phyloP scores from a whole-genome alignment of 2,888 invertebrate genomes.

The Matsumyia berberina region DNA sequence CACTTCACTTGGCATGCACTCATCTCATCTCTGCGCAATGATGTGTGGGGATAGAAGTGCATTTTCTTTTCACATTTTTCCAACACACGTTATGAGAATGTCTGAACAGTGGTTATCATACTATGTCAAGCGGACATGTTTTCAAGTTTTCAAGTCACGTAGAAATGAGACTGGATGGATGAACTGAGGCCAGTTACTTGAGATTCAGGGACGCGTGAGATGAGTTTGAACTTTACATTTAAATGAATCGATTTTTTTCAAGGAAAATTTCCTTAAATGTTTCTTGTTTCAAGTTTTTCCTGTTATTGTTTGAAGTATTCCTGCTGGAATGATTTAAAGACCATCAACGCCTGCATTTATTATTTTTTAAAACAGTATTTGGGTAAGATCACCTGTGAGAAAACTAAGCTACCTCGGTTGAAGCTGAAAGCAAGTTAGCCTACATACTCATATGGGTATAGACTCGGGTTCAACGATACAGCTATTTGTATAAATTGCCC shows the following conservation, averaged over 20 bases:
- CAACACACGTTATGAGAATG: constrained; percentile 5
- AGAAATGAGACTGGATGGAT: constrained; percentile 12
- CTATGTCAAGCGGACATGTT: background rate
- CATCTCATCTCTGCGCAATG: background rate
- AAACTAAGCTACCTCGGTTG: too few relatives aligned
- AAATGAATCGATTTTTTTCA: background rate
- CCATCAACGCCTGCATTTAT: too few relatives aligned
- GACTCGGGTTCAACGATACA: too few relatives aligned
- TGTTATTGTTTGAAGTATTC: too few relatives aligned
- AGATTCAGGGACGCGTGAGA: background rate
- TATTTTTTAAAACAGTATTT: too few relatives aligned
- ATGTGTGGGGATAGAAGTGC: constrained; percentile 26
- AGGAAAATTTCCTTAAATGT: too few relatives aligned
- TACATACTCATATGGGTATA: too few relatives aligned
- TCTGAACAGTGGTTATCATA: background rate
- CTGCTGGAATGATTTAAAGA: too few relatives aligned
- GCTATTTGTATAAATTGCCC: too few relatives aligned
- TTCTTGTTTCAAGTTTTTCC: too few relatives aligned
- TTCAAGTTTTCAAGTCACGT: constrained; percentile 41
- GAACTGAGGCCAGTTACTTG: background rate
- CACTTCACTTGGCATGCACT: background rate
- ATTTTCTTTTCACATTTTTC: constrained; percentile 10
- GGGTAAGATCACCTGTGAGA: too few relatives aligned
- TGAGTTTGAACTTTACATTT: background rate
- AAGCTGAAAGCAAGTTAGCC: too few relatives aligned